Evolutionary conservation across 35 echinoderm and acorn worm species (phyloP).

Genomic region (Heliocidaris tuberculata): DNA sequence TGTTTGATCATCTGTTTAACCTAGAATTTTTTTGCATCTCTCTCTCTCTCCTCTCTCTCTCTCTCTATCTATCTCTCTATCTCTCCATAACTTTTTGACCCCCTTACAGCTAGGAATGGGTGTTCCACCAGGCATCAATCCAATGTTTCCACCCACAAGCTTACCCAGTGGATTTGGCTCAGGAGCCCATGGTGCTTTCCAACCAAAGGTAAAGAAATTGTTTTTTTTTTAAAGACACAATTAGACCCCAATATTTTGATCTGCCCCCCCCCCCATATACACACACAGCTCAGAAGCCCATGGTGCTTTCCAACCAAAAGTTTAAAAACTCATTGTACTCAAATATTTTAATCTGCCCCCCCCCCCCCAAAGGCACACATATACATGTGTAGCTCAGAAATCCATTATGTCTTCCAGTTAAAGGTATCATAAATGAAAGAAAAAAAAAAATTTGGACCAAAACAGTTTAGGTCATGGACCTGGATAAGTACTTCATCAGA

Average conservation of each 20-base stretch:
- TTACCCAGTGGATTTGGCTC: conserved; percentile 65
- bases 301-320: conserved; percentile 71
- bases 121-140: conserved; percentile 55
- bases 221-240: too few species aligned
- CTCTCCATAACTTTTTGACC: background rate
- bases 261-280: too few species aligned
- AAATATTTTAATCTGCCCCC: background rate
- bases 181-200: conserved; percentile 64
- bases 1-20: too few species aligned
- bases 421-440: too few species aligned
- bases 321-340: background rate
- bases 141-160: conserved; percentile 61
- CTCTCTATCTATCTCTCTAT: background rate
- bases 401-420: too few species aligned
- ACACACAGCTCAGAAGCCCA: background rate
- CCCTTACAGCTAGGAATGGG: conserved; percentile 61
- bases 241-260: too few species aligned
- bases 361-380: too few species aligned
- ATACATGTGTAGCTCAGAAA: too few species aligned
- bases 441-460: too few species aligned
- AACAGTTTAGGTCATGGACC: too few species aligned
- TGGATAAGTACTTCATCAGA: too few species aligned
- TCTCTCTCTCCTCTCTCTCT: background rate
- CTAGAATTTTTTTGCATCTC: too few species aligned
- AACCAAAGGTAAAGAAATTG: conserved; percentile 64